Evolutionary conservation across 2,797 vertebrate species (phyloP).

Genomic region (Thaleichthys pacificus): DNA sequence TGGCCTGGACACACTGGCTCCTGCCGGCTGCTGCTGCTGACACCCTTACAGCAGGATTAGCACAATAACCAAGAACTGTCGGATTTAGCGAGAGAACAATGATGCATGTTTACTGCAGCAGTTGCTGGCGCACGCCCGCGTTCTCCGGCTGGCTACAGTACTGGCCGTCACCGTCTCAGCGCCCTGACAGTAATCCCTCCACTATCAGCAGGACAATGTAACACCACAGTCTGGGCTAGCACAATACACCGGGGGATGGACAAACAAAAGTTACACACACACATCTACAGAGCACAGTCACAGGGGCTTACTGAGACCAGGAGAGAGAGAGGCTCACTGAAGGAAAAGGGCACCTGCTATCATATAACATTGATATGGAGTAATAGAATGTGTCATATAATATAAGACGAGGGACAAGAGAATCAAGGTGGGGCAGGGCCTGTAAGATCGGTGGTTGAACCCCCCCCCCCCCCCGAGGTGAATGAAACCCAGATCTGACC

Average conservation of each 20-base stretch:
- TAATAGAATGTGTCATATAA: too few species aligned
- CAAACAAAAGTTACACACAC: neutral
- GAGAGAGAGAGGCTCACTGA: neutral
- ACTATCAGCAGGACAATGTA: neutral
- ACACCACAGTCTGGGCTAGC: neutral
- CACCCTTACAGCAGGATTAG: conserved; percentile 24
- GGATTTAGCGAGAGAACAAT: conserved; percentile 42
- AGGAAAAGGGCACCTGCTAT: neutral
- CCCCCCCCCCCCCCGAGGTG: conserved; percentile 9
- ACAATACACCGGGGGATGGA: neutral
- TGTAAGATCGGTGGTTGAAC: neutral
- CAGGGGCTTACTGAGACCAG: neutral
- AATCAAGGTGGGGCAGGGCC: neutral
- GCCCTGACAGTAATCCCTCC: neutral
- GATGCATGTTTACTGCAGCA: conserved; percentile 33
- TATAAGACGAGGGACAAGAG: neutral
- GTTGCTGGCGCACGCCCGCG: conserved; percentile 28
- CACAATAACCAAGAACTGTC: conserved; percentile 31
- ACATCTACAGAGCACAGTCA: too few species aligned
- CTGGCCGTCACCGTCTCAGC: neutral
- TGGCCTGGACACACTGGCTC: conserved; percentile 18
- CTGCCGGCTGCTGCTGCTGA: conserved; percentile 6
- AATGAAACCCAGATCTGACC: conserved; percentile 34
- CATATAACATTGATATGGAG: neutral
- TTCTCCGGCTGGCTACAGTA: conserved; percentile 25